Evolutionary conservation across 2,888 invertebrate genomes (phyloP).

Genomic region (Scrobipalpa costella): DNA sequence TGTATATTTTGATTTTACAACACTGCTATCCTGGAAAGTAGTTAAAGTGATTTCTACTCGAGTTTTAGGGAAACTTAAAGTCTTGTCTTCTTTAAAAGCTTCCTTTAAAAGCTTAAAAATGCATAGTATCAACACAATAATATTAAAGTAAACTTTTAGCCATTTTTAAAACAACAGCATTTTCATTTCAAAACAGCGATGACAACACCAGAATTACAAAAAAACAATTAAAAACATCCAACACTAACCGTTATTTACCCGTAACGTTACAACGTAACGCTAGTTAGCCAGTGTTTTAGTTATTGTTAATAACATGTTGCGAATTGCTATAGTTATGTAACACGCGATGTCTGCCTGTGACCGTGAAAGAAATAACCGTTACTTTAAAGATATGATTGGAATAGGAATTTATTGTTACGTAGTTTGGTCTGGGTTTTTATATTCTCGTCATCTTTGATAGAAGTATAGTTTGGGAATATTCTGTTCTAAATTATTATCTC

Average conservation of each 20-base stretch:
- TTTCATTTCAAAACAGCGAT: neutral
- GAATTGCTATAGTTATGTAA: conserved; percentile 42
- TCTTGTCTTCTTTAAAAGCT: too few species aligned
- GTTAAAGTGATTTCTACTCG: too few species aligned
- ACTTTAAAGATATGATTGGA: neutral
- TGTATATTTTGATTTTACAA: too few species aligned
- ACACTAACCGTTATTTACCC: conserved; percentile 12
- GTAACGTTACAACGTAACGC: conserved; percentile 24
- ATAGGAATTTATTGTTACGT: neutral
- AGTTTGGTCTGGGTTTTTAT: neutral
- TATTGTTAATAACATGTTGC: conserved; percentile 11
- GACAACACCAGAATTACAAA: neutral
- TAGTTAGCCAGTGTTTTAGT: conserved; percentile 4
- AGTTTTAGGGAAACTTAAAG: too few species aligned
- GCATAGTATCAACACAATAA: too few species aligned
- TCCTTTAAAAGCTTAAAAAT: too few species aligned
- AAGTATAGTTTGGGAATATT: too few species aligned
- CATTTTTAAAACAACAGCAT: neutral
- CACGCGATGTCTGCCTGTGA: conserved; percentile 51
- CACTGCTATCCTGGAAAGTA: too few species aligned
- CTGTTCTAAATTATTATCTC: too few species aligned
- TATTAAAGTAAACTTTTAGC: conserved; percentile 4
- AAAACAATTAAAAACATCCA: neutral
- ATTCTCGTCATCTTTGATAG: neutral
- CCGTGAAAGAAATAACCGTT: conserved; percentile 56